Evolutionary conservation across 2,797 vertebrate species (phyloP).

Genomic region (Centroberyx gerrardi): DNA sequence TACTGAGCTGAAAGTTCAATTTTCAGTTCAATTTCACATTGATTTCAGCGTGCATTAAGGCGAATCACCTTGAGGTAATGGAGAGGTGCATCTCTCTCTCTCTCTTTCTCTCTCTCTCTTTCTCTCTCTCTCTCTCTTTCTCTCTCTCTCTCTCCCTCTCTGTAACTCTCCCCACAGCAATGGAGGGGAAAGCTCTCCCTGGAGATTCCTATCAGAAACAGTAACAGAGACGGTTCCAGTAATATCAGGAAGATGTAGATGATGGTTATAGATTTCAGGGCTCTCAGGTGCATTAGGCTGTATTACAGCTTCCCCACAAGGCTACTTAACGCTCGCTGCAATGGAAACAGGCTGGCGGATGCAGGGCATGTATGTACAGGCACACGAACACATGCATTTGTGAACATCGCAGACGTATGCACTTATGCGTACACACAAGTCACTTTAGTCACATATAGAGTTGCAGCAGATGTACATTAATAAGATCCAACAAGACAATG

Average conservation of each 20-base stretch:
- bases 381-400: conserved; percentile 49
- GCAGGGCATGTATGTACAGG: conserved; percentile 41
- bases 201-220: conserved; percentile 83
- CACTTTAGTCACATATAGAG: conserved; percentile 23
- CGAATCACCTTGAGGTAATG: conserved; percentile 84
- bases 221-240: conserved; percentile 82
- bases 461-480: conserved; percentile 45
- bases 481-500: conserved; percentile 19
- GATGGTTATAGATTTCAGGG: conserved; percentile 84
- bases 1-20: conserved; percentile 83
- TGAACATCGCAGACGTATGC: conserved; percentile 33
- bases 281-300: conserved; percentile 85
- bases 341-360: conserved; percentile 69
- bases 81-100: conserved; percentile 66
- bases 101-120: conserved; percentile 29
- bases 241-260: conserved; percentile 83
- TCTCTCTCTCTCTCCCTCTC: conserved; percentile 8
- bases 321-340: conserved; percentile 73
- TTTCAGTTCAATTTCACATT: conserved; percentile 87
- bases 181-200: conserved; percentile 69
- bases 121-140: conserved; percentile 17
- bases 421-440: conserved; percentile 24
- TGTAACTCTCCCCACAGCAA: conserved; percentile 55
- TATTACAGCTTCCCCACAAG: conserved; percentile 83
- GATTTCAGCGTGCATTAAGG: conserved; percentile 85